These are phyloP conservation scores for Apamea anceps DNA, from an alignment of 2,888 invertebrate species.

Conservation along the genomic window DNA sequence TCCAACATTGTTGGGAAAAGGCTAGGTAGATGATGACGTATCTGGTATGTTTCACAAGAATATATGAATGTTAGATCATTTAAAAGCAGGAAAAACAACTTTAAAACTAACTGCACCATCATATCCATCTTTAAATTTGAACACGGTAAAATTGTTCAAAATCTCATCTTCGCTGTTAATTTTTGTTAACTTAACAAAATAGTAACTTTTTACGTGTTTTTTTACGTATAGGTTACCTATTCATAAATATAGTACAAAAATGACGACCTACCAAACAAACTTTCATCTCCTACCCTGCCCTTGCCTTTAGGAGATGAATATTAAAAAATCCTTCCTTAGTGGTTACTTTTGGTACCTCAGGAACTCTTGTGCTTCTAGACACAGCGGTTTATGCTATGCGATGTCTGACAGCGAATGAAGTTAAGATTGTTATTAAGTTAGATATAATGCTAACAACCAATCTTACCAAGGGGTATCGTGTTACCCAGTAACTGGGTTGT, in stretches of 20 bases:
- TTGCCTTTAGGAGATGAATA: not conserved
- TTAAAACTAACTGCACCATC: not conserved
- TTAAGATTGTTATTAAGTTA: too few species aligned
- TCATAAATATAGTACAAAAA: not conserved
- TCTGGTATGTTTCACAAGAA: not conserved
- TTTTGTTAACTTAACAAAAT: not conserved
- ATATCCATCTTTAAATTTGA: not conserved
- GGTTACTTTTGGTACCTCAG: not conserved
- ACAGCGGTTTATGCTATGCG: not conserved
- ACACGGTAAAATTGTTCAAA: not conserved
- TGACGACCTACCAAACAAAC: not conserved
- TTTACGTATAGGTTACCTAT: not conserved
- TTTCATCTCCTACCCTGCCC: not conserved
- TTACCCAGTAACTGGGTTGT: too few species aligned
- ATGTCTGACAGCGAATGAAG: not conserved
- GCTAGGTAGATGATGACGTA: not conserved
- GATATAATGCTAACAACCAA: too few species aligned
- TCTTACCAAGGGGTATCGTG: too few species aligned
- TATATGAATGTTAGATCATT: not conserved
- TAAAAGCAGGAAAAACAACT: too few species aligned
- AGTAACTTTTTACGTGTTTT: not conserved
- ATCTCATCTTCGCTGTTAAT: not conserved
- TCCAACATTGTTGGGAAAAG: too few species aligned
- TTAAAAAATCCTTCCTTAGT: not conserved
- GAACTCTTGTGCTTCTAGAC: not conserved